phyloP scores from a whole-genome alignment of 2,113 vertebrate genomes.

The Ceyx cyanopectus region DNA sequence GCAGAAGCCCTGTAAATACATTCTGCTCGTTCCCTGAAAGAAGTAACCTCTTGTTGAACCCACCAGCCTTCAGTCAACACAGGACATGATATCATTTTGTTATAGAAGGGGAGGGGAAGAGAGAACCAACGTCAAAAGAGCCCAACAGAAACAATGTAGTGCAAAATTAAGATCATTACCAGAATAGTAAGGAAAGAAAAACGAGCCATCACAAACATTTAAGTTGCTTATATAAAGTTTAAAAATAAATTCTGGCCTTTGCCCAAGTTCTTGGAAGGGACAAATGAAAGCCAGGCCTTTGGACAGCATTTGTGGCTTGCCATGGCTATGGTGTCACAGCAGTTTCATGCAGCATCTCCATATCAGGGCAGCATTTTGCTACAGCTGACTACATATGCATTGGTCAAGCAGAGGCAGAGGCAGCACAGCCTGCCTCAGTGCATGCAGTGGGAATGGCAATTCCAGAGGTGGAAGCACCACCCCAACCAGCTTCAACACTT shows the following conservation, averaged over 20 bases:
- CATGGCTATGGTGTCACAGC: background rate
- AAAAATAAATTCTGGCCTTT: conserved; percentile 52
- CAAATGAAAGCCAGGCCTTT: background rate
- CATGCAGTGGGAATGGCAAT: background rate
- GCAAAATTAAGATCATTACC: background rate
- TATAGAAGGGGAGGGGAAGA: background rate
- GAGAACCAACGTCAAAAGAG: background rate
- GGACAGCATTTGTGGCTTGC: background rate
- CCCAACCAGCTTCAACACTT: background rate
- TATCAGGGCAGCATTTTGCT: conserved; percentile 14
- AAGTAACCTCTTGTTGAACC: background rate
- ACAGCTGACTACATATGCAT: background rate
- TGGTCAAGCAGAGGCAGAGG: background rate
- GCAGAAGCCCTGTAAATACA: background rate
- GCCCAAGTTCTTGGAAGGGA: background rate
- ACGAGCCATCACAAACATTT: conserved; percentile 44
- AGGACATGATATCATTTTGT: background rate
- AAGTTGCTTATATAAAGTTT: conserved; percentile 14
- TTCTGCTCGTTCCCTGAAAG: background rate
- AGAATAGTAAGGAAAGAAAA: conserved; percentile 38
- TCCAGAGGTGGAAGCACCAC: background rate
- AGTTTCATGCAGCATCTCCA: background rate
- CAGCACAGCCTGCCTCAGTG: background rate
- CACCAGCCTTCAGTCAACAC: background rate
- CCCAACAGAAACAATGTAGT: background rate